Evolutionary conservation across 2,888 invertebrate species (phyloP), one percentile per base, ranked within the genome.

Genomic region (Amaurobius ferox): DNA sequence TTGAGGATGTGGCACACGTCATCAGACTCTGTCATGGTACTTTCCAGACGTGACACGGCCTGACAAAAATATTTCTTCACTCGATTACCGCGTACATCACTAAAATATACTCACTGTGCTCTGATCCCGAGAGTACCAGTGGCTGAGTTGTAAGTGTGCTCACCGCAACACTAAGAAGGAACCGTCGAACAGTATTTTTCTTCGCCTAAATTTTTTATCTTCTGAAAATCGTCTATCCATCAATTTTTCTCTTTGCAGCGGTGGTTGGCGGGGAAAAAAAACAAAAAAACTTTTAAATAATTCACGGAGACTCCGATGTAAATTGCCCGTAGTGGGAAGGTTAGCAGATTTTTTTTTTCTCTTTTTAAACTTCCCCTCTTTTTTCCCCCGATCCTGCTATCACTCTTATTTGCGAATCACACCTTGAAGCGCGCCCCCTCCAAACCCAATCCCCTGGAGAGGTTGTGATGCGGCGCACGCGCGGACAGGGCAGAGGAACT

Each of bases 141-240:
- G 48, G 83, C 55, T 72, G 83, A 83, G 83, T 83, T 83, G 83
- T 83, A 77, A 83, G 83, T 83, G 77, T 83, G 61, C 77, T 29
- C 77, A 77, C 74, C 23, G 48, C 32, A 35, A 26, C 66, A 7
- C 48, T 28, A 83, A 77, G 29, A 76, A 39, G 19, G n/a, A 70
- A 71, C 61, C 26, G 29, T 61, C 61, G 39, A 13, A 16, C 40
- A 30, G 71, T 48, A 67, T 81, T 83, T 81, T 83, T 72, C 71
- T 35, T 11, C 35, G 68, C 35, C 61, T 83, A 83, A 83, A 83
- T 83, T 83, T 83, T 83, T 83, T 40, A 83, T 83, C 39, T 71
- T 66, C 29, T 32, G 55, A 77, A 77, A 68, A 66, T 62, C 71
- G 29, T 39, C 77, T 72, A 83, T 83, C 83, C 83, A 83, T 83